Evolutionary conservation across 2,113 vertebrate species (phyloP), one percentile per base, ranked within the genome.

Genomic region (Nothoprocta pentlandii): DNA sequence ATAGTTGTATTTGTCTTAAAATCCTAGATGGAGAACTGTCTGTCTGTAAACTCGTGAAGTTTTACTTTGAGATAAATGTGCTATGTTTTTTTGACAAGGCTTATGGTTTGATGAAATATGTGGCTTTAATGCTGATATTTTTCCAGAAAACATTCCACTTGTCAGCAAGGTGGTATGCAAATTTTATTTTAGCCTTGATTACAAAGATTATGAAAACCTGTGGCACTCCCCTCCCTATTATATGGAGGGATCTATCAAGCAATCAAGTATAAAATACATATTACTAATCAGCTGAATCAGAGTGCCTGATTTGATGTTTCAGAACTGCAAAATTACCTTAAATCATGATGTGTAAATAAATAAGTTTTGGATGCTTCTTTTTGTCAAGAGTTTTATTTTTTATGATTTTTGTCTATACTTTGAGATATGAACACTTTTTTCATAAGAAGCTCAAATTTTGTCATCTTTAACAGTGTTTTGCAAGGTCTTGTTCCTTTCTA

Each of bases 181-280:
- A 95, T 95, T 91, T 89, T 69, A 15, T 69, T 59, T 93, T 94
- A 91, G 70, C 81, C 87, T 93, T 97, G 95, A 93, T 94, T 96
- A 74, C 63, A 5, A 62, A 80, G 74, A 82, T 79, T 85, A 67
- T 69, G 71, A 82, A 80, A 92, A 93, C 46, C 54, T 89, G 34
- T 81, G 78, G 46, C 73, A 19, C 80, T 91, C 47, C 41, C 44
- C n/a, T 74, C 61, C 42, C 70, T 4, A 2, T 59, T 49, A 5
- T 32, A 54, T 20, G 49, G 66, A 59, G 58, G 58, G n/a, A 36
- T 62, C 36, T 71, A 74, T 79, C 74, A 93, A 59, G 21, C 59
- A 85, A 36, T 34, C 56, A 87, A 93, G 19, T 77, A 23, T 47
- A 91, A 92, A 94, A 80, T 19, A 79, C 5, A 42, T 74, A 39